Conservation (phyloP, 1,140 invertebrate species). For the Drosophila erecta region DNA sequence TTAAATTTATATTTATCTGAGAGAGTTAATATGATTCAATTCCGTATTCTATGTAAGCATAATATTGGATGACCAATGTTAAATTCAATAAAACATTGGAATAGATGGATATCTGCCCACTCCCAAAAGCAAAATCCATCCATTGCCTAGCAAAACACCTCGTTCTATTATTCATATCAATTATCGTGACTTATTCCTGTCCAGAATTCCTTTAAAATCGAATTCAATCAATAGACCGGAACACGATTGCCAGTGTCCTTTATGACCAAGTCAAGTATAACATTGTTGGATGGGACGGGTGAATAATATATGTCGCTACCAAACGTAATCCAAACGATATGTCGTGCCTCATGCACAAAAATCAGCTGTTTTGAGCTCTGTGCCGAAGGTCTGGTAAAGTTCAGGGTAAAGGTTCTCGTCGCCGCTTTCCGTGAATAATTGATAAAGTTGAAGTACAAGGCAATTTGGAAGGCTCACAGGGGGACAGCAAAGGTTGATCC, state of each 20-base stretch:
- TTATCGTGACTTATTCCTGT: constrained; percentile 14
- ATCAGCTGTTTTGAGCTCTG: constrained; percentile 54
- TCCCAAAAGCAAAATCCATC: neutral
- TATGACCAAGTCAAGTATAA: constrained; percentile 46
- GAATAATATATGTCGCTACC: constrained; percentile 60
- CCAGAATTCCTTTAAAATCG: constrained; percentile 27
- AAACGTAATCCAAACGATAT: constrained; percentile 46
- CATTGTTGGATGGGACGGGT: constrained; percentile 36
- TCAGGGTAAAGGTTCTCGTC: constrained; percentile 66
- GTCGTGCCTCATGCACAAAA: constrained; percentile 21
- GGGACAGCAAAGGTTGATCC: constrained; percentile 18
- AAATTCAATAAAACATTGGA: no score
- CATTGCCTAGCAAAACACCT: neutral
- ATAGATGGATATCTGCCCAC: neutral
- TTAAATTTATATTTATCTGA: neutral
- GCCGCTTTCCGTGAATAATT: constrained; percentile 65
- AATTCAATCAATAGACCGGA: constrained; percentile 61
- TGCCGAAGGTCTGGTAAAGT: constrained; percentile 61
- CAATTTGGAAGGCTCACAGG: constrained; percentile 3
- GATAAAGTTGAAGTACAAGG: constrained; percentile 63
- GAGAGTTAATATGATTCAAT: no score
- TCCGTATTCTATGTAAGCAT: no score
- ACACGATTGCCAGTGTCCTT: constrained; percentile 24
- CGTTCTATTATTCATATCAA: constrained; percentile 19
- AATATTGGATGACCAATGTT: no score